A percentile compares a stretch with the other conserved stretches of the same genome.
phyloP scores from a whole-genome alignment of 92 coral and sea anemone genomes.

The Desmophyllum pertusum region DNA sequence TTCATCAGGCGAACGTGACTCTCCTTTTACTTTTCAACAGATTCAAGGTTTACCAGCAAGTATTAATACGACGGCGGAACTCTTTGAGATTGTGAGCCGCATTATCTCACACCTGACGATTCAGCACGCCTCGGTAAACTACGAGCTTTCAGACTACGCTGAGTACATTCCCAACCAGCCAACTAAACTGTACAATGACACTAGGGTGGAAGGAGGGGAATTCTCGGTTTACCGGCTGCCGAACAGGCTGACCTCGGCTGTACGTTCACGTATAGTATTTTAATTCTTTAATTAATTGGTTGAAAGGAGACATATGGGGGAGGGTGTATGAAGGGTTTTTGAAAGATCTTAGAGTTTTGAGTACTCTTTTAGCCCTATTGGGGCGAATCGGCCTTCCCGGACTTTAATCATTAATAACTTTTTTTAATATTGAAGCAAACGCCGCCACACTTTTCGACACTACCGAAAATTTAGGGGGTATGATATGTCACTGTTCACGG shows the following conservation, averaged over 20 bases:
- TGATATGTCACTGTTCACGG: too few species aligned
- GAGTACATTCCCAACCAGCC: constrained; percentile 56
- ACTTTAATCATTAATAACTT: too few species aligned
- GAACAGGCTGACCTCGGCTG: constrained; percentile 43
- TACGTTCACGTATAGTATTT: background rate
- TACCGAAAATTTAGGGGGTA: too few species aligned
- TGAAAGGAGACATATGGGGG: too few species aligned
- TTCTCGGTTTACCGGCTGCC: constrained; percentile 40
- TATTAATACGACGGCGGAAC: constrained; percentile 6
- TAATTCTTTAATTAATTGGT: too few species aligned
- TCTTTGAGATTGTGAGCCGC: constrained; percentile 39
- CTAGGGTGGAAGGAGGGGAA: constrained; percentile 47
- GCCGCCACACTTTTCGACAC: too few species aligned
- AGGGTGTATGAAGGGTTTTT: too few species aligned
- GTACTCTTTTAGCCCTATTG: too few species aligned
- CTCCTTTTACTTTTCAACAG: constrained; percentile 1
- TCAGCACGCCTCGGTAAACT: constrained; percentile 53
- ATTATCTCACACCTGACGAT: constrained; percentile 38
- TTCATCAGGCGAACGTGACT: background rate
- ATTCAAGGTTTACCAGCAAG: constrained; percentile 44
- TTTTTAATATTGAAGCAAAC: too few species aligned
- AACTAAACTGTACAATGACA: constrained; percentile 64
- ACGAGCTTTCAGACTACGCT: constrained; percentile 35
- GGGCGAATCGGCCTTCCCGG: too few species aligned
- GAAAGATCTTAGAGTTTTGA: too few species aligned